Conservation (phyloP, 1,140 invertebrate species). For the Ostrea denselamellosa region DNA sequence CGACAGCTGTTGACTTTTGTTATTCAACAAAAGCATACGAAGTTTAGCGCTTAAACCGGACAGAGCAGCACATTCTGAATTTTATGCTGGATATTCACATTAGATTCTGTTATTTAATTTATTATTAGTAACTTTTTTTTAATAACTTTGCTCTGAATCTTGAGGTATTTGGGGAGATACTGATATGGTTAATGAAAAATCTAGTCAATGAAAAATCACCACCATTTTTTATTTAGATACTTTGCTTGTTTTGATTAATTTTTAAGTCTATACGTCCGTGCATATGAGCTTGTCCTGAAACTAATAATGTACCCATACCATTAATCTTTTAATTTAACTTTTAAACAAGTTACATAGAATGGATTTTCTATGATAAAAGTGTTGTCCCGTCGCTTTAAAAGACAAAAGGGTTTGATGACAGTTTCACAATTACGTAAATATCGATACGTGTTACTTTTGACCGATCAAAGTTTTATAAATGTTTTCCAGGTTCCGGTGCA, state of each 20-base stretch:
- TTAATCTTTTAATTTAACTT: too few species aligned
- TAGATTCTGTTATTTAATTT: not conserved
- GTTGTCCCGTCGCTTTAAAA: not conserved
- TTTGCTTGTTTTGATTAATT: too few species aligned
- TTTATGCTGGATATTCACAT: not conserved
- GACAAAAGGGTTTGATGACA: not conserved
- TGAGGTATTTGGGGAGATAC: too few species aligned
- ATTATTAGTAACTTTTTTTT: too few species aligned
- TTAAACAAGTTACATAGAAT: too few species aligned
- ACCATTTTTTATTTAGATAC: too few species aligned
- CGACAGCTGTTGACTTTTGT: constrained; percentile 31
- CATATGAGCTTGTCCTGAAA: too few species aligned
- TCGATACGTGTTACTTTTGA: constrained; percentile 20
- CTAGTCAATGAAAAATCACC: too few species aligned
- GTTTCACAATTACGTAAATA: not conserved
- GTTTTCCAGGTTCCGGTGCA: not conserved
- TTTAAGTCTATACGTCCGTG: too few species aligned
- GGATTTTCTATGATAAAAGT: not conserved
- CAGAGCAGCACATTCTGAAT: not conserved
- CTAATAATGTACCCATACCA: too few species aligned
- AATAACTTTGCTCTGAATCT: too few species aligned
- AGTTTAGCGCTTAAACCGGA: not conserved
- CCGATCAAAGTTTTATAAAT: constrained; percentile 13
- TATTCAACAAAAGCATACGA: not conserved
- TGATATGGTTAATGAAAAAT: too few species aligned